Evolutionary conservation across 2,888 invertebrate genomes (phyloP).

Genomic region (Amblyteles armatorius): DNA sequence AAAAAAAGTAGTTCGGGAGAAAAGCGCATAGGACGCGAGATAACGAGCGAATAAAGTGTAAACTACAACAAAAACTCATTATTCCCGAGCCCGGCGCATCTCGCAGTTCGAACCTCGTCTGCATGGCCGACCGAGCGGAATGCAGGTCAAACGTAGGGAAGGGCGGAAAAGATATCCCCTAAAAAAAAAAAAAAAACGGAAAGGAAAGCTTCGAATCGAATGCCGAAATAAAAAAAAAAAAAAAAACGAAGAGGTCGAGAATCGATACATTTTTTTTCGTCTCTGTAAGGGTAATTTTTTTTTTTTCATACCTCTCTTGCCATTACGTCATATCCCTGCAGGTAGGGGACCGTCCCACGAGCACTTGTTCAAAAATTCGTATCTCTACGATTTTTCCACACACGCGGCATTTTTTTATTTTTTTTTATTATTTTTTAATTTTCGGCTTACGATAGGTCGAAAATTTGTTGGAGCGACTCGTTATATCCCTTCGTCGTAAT

Average conservation of each 20-base stretch:
- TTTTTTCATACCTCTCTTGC: slow-evolving; percentile 85
- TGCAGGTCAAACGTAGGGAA: slow-evolving; percentile 67
- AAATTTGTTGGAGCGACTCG: not conserved
- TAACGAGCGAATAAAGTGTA: slow-evolving; percentile 63
- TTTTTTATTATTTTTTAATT: not conserved
- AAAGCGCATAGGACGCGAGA: slow-evolving; percentile 24
- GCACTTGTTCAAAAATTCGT: slow-evolving; percentile 78
- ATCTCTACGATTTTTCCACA: slow-evolving; percentile 71
- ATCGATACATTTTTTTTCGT: not conserved
- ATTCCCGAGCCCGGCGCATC: not conserved
- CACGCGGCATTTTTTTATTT: slow-evolving; percentile 75
- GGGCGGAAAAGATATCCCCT: slow-evolving; percentile 32
- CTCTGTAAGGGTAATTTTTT: not conserved
- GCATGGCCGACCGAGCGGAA: slow-evolving; percentile 46
- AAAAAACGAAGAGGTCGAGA: slow-evolving; percentile 11
- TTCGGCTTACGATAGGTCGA: not conserved
- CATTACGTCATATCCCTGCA: slow-evolving; percentile 86
- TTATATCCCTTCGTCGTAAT: not conserved
- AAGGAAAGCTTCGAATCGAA: not conserved
- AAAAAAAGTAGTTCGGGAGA: slow-evolving; percentile 44
- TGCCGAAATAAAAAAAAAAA: not conserved
- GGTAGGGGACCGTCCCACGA: slow-evolving; percentile 83
- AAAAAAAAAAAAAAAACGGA: not conserved
- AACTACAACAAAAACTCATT: not conserved
- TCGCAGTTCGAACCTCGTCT: not conserved